Base-by-base conservation (phyloP, 2,888 invertebrate species). In the Apodemia mormo region DNA sequence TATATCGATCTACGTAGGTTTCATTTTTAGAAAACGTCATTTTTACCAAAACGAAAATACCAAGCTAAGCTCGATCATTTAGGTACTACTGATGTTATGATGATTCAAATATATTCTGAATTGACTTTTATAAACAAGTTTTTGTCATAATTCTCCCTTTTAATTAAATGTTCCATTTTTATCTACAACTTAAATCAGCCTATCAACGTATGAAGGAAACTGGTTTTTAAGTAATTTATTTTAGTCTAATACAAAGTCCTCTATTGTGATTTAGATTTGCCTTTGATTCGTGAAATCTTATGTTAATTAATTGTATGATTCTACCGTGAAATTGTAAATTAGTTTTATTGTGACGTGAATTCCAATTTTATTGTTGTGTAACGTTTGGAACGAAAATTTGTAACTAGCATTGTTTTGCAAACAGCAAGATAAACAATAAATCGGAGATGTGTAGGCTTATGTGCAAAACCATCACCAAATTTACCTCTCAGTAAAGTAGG, bases 271-370 rank as follows among this genome's bases (percentile, higher is more conserved):
- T 52, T 30, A 61, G 30, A 61, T 33, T 61, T 61, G 12, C 61
- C 14, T 61, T 33, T 61, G 61, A 33, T 33, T 33, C 61, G 30
- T 5, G 14, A 33, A 10, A 61, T 61, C 54, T 54, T 40, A 54
- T 52, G 43, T 30, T 68, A 40, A 29, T 45, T 29, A 56, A 30
- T 29, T 61, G 14, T n/a, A 43, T 40, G 49, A 52, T 65, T 37
- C 40, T 54, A 52, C 33, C 68, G 68, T 68, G 68, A 68, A 68
- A 68, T 68, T 68, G 65, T 52, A 65, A 68, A 68, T 68, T 68
- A 64, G 65, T 65, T 64, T 52, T 40, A 65, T 40, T 14, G 40
- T 65, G 68, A 68, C 68, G 68, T 68, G 65, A 68, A 52, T 54
- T 14, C 12, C 33, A 37, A 37, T 68, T 68, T 68, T 58, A 58